Evolutionary conservation across 2,888 invertebrate species (phyloP).

Genomic region (Aleiodes testaceus): DNA sequence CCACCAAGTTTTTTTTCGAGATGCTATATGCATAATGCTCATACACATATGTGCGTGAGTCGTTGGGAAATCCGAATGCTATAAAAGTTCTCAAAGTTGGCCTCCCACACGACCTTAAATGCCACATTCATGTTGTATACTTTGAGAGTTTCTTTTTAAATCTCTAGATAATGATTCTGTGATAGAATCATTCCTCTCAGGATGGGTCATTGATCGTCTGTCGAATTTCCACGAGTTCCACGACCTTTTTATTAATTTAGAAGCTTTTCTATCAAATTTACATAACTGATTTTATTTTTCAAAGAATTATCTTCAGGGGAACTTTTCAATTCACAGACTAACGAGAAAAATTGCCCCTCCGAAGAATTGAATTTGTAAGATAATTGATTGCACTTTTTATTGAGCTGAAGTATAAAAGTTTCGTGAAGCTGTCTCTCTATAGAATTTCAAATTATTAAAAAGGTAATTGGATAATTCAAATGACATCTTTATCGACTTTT

Average conservation of each 20-base stretch:
- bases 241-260: not conserved
- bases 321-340: no score
- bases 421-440: no score
- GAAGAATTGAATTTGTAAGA: no score
- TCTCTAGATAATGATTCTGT: not conserved
- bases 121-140: conserved; percentile 6
- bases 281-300: no score
- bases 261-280: no score
- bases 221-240: not conserved
- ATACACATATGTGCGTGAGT: conserved; percentile 37
- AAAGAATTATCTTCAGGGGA: no score
- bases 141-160: not conserved
- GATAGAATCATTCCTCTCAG: not conserved
- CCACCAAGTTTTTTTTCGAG: conserved; percentile 9
- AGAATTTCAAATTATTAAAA: no score
- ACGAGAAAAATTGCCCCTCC: no score
- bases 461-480: no score
- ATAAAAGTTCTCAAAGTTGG: conserved; percentile 52
- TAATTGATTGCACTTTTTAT: no score
- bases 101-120: conserved; percentile 27
- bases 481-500: no score
- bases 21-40: conserved; percentile 9
- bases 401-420: no score
- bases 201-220: not conserved
- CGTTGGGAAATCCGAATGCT: conserved; percentile 57